Conservation (phyloP, 1,140 invertebrate genomes). For the Spodoptera litura region DNA sequence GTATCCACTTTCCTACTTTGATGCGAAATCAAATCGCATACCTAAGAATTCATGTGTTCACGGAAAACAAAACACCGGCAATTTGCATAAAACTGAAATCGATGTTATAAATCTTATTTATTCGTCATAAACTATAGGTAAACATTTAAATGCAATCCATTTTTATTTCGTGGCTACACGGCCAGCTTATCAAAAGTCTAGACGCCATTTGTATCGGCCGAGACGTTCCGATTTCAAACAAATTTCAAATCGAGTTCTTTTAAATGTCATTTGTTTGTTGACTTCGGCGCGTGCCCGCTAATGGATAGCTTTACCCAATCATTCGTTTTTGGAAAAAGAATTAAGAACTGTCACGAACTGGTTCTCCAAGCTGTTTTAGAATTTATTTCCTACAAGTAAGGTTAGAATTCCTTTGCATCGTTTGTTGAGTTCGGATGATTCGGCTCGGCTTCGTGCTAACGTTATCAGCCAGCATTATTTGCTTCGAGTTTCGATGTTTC, state of each 20-base stretch:
- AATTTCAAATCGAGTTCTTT: slow-evolving; percentile 79
- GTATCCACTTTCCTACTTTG: too few species aligned
- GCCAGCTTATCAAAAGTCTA: slow-evolving; percentile 75
- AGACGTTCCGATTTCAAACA: slow-evolving; percentile 80
- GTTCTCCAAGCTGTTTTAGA: slow-evolving; percentile 42
- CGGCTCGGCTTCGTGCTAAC: slow-evolving; percentile 63
- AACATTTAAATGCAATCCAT: slow-evolving; percentile 36
- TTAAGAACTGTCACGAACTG: slow-evolving; percentile 63
- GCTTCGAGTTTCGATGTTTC: slow-evolving; percentile 67
- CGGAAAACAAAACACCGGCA: too few species aligned
- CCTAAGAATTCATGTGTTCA: neutral
- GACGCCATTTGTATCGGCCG: slow-evolving; percentile 77
- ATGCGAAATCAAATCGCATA: too few species aligned
- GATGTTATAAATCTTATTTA: neutral
- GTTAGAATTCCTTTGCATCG: slow-evolving; percentile 50
- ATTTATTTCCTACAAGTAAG: slow-evolving; percentile 25
- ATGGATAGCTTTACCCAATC: slow-evolving; percentile 80
- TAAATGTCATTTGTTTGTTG: slow-evolving; percentile 83
- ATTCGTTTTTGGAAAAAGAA: slow-evolving; percentile 71
- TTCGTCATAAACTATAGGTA: slow-evolving; percentile 11
- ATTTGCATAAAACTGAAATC: neutral
- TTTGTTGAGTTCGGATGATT: slow-evolving; percentile 46
- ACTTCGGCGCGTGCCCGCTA: slow-evolving; percentile 80
- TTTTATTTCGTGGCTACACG: slow-evolving; percentile 25
- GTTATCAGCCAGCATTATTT: slow-evolving; percentile 79